Evolutionary conservation across 92 coral and sea anemone species (phyloP).

Genomic region (Palythoa grandiflora): DNA sequence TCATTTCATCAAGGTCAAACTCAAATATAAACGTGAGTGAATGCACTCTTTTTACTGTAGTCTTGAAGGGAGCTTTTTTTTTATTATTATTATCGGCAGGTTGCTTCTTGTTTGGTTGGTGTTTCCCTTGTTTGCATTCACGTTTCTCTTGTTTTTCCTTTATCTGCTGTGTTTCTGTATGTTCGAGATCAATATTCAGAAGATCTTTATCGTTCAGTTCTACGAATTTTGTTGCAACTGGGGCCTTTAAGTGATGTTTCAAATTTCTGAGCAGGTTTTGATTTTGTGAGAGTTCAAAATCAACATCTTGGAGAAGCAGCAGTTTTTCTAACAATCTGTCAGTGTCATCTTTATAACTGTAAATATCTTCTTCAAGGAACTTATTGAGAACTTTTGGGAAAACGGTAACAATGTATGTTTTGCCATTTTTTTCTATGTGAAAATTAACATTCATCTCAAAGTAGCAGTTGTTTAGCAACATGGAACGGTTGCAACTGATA

Average conservation of each 20-base stretch:
- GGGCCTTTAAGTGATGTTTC: constrained; percentile 33
- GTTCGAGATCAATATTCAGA: constrained; percentile 10
- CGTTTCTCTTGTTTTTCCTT: constrained; percentile 23
- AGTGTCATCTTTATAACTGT: background rate
- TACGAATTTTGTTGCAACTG: constrained; percentile 21
- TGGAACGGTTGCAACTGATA: constrained; percentile 15
- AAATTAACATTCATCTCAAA: background rate
- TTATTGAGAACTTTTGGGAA: background rate
- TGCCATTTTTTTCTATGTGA: background rate
- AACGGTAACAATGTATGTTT: background rate
- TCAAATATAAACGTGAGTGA: constrained; percentile 5
- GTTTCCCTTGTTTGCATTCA: constrained; percentile 29
- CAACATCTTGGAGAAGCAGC: constrained; percentile 36
- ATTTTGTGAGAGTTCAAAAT: constrained; percentile 31
- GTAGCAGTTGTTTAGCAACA: background rate
- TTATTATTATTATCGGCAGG: constrained; percentile 20
- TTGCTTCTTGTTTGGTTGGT: constrained; percentile 31
- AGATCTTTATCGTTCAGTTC: constrained; percentile 30
- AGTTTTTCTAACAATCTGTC: constrained; percentile 21
- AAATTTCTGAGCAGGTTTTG: constrained; percentile 18
- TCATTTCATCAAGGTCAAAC: constrained; percentile 7
- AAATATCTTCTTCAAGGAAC: background rate
- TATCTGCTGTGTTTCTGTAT: constrained; percentile 14
- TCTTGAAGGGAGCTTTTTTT: constrained; percentile 13
- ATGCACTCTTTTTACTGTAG: constrained; percentile 18